These are phyloP conservation scores for Willowsia nigromaculata DNA, from an alignment of 2,888 invertebrate species.

Conservation along the genomic window DNA sequence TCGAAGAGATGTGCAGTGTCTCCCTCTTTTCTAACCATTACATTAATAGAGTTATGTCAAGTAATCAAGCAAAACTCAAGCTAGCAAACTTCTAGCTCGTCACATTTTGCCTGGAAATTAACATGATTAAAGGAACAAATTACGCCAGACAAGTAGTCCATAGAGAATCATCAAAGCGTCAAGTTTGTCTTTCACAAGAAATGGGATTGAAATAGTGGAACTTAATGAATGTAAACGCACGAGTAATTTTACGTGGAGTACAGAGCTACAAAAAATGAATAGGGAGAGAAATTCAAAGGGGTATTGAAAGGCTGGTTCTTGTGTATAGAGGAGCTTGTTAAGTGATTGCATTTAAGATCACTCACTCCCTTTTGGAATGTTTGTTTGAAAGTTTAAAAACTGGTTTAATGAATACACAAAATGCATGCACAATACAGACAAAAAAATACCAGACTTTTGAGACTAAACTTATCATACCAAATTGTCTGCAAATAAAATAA, in stretches of 20 bases:
- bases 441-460: too few species aligned
- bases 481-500: too few species aligned
- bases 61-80: conserved; percentile 34
- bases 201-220: not conserved
- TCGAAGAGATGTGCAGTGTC: not conserved
- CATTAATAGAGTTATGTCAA: not conserved
- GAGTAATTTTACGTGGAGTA: not conserved
- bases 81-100: conserved; percentile 33
- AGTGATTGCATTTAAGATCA: not conserved
- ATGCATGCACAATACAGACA: too few species aligned
- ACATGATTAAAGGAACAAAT: conserved; percentile 79
- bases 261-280: too few species aligned
- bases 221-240: not conserved
- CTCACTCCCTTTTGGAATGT: not conserved
- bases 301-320: not conserved
- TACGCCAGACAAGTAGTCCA: conserved; percentile 76
- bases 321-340: not conserved
- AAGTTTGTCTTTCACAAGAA: conserved; percentile 66
- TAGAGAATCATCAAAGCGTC: conserved; percentile 78
- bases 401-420: not conserved
- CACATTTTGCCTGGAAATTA: conserved; percentile 76
- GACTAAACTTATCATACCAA: too few species aligned
- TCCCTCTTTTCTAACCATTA: not conserved
- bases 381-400: not conserved
- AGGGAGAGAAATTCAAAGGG: not conserved